Evolutionary conservation across 2,113 vertebrate genomes (phyloP), one percentile per base, ranked within the genome.

Genomic region (Campylorhamphus procurvoides): DNA sequence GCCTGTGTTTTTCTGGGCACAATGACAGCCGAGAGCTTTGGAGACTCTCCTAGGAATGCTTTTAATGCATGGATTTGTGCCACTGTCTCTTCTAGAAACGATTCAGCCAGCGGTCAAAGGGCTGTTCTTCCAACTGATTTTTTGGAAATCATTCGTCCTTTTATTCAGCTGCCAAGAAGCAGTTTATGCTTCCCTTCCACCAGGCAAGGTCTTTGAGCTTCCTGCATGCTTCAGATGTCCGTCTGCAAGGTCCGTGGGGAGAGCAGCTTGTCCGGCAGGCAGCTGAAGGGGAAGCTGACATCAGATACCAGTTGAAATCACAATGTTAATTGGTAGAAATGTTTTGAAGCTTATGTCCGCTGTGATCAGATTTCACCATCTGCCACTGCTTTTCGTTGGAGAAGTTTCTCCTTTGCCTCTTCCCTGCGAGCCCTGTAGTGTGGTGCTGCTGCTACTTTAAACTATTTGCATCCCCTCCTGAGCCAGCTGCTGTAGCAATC

Each of bases 111-210:
- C 1, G 6, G 93, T 80, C 93, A 91, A 59, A 95, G 78, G 84
- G 82, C 75, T 94, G 91, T 77, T 88, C 82, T 67, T 93, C 94
- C 14, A 1, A 42, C 89, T 59, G 84, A 47, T 29, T 71, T 87
- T 90, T 89, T 93, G 84, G 90, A 92, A 96, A 77, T 85, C 0
- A 47, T 84, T 84, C 56, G 60, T 93, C 24, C 78, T 91, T 95
- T 90, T 88, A 52, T 96, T 93, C 90, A 74, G 78, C 76, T 97
- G 95, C 95, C 95, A 95, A 88, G 87, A 90, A 86, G 50, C 55
- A 23, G 82, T 94, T 93, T 85, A 53, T 94, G 74, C 82, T 94
- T 96, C 7, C 33, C 42, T 35, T 94, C 39, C 82, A 83, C 39
- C 68, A 85, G 71, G 66, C 84, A 58, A 84, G 63, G 66, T 58